Evolutionary conservation across 2,113 vertebrate genomes (phyloP).

Genomic region (Alouatta palliata): DNA sequence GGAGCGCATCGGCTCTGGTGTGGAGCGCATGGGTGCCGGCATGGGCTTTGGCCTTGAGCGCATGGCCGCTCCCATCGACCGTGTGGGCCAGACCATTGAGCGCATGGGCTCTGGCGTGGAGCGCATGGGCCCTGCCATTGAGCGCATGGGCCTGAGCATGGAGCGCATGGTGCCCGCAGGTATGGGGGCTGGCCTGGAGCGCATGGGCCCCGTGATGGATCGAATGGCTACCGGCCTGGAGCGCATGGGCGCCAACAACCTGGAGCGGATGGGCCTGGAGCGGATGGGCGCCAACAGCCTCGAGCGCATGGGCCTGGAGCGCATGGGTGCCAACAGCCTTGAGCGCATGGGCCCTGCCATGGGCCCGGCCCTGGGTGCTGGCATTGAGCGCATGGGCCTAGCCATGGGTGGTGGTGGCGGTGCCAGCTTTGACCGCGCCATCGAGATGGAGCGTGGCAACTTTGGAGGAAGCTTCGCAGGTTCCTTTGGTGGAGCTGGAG

Average conservation of each 20-base stretch:
- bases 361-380: constrained; percentile 89
- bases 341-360: constrained; percentile 94
- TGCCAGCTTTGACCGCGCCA: constrained; percentile 91
- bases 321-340: constrained; percentile 90
- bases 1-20: constrained; percentile 91
- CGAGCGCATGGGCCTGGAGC: constrained; percentile 92
- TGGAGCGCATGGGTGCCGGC: constrained; percentile 92
- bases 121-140: constrained; percentile 90
- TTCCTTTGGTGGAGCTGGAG: constrained; percentile 88
- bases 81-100: constrained; percentile 89
- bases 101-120: constrained; percentile 90
- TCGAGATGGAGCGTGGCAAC: constrained; percentile 94
- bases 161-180: constrained; percentile 92
- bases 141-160: constrained; percentile 91
- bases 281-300: constrained; percentile 91
- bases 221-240: constrained; percentile 92
- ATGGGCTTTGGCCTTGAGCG: constrained; percentile 94
- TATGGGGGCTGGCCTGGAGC: constrained; percentile 90
- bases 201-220: constrained; percentile 93
- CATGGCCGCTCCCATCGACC: constrained; percentile 91
- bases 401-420: constrained; percentile 84
- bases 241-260: constrained; percentile 90
- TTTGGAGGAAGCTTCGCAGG: constrained; percentile 93
- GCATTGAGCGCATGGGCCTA: constrained; percentile 94
- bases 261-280: constrained; percentile 94